Evolutionary conservation across 2,888 invertebrate species (phyloP).

Genomic region (Capitulum mitella): DNA sequence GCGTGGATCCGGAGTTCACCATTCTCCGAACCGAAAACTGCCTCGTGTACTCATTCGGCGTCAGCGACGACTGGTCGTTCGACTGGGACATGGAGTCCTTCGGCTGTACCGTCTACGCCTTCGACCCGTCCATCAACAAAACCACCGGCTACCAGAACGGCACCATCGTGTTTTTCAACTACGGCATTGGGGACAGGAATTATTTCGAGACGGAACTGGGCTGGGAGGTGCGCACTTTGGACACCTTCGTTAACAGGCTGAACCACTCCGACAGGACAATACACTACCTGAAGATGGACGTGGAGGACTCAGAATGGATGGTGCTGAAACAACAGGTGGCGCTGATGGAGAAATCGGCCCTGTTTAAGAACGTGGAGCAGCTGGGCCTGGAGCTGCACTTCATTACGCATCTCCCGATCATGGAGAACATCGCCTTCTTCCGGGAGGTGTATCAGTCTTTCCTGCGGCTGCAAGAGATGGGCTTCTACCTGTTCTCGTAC

Average conservation of each 20-base stretch:
- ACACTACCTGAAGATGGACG: background rate
- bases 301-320: background rate
- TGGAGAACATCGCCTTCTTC: background rate
- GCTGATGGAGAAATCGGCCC: background rate
- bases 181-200: background rate
- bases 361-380: background rate
- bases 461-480: background rate
- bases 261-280: background rate
- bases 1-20: background rate
- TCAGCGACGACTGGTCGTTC: slow-evolving; percentile 29
- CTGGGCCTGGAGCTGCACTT: background rate
- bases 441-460: background rate
- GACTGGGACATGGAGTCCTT: slow-evolving; percentile 28
- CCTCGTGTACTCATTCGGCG: slow-evolving; percentile 29
- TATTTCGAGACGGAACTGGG: background rate
- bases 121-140: background rate
- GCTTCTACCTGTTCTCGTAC: background rate
- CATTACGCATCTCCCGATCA: background rate
- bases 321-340: background rate
- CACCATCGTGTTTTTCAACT: slow-evolving; percentile 37
- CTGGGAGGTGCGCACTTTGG: slow-evolving; percentile 40
- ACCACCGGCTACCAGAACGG: slow-evolving; percentile 30
- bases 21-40: background rate
- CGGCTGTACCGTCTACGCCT: slow-evolving; percentile 8
- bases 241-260: slow-evolving; percentile 38